phyloP scores from a whole-genome alignment of 1,140 invertebrate species.

The Drosophila baimaii region DNA sequence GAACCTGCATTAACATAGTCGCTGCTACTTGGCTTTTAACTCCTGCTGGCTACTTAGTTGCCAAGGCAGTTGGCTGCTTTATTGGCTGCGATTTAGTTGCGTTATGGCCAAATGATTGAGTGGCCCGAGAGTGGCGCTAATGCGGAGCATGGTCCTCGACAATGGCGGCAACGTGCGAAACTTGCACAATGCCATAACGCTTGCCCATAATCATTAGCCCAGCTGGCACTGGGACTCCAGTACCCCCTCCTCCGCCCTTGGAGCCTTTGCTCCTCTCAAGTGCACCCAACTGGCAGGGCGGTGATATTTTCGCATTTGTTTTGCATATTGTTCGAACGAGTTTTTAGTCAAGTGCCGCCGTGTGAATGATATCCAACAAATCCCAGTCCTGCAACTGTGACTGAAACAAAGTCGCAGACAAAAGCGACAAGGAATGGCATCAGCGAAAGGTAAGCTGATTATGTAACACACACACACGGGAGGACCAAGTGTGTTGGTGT shows the following conservation, averaged over 20 bases:
- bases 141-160: conserved; percentile 36
- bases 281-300: conserved; percentile 8
- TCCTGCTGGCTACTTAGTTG: conserved; percentile 36
- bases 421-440: conserved; percentile 29
- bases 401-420: conserved; percentile 55
- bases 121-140: conserved; percentile 44
- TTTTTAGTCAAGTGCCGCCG: conserved; percentile 13
- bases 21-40: conserved; percentile 7
- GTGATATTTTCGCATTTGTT: conserved; percentile 3
- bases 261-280: not conserved
- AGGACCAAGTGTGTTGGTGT: not conserved
- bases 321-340: conserved; percentile 9
- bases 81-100: conserved; percentile 59
- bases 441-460: conserved; percentile 75
- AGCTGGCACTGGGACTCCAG: conserved; percentile 2
- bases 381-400: conserved; percentile 51
- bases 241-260: not conserved
- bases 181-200: conserved; percentile 17
- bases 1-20: not conserved
- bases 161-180: conserved; percentile 27
- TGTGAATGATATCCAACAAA: conserved; percentile 61
- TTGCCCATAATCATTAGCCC: conserved; percentile 39
- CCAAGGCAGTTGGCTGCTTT: conserved; percentile 4
- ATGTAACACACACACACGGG: conserved; percentile 51
- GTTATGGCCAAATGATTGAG: conserved; percentile 59